Evolutionary conservation across 2,113 vertebrate genomes (phyloP).

Genomic region (Sprattus sprattus): DNA sequence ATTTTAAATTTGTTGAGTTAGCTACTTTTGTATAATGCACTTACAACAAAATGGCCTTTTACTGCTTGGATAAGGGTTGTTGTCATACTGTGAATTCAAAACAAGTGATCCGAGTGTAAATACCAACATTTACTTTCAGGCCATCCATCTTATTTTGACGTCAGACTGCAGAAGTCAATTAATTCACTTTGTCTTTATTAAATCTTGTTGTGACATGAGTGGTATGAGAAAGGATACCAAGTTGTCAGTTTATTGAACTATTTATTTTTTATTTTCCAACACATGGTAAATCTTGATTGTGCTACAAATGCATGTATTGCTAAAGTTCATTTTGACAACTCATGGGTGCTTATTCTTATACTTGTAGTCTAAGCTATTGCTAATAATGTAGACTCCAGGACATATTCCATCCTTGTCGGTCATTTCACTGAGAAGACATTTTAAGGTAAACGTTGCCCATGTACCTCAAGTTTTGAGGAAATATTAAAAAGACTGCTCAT

Average conservation of each 20-base stretch:
- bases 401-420: neutral
- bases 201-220: neutral
- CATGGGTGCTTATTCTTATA: neutral
- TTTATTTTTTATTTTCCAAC: neutral
- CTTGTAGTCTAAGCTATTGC: neutral
- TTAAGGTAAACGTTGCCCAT: neutral
- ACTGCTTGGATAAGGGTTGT: conserved; percentile 23
- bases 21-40: conserved; percentile 33
- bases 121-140: neutral
- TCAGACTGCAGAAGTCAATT: neutral
- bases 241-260: neutral
- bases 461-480: neutral
- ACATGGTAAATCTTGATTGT: neutral
- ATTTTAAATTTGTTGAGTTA: conserved; percentile 41
- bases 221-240: neutral
- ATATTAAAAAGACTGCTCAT: neutral
- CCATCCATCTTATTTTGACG: neutral
- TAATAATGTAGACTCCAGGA: neutral
- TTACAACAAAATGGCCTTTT: conserved; percentile 29
- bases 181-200: neutral
- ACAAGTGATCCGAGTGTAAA: neutral
- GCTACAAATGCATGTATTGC: neutral
- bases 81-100: neutral
- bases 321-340: neutral
- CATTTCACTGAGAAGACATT: neutral